These are phyloP conservation scores for Rotaria sp. DNA, from an alignment of 2,888 invertebrate genomes.

Conservation along the genomic window DNA sequence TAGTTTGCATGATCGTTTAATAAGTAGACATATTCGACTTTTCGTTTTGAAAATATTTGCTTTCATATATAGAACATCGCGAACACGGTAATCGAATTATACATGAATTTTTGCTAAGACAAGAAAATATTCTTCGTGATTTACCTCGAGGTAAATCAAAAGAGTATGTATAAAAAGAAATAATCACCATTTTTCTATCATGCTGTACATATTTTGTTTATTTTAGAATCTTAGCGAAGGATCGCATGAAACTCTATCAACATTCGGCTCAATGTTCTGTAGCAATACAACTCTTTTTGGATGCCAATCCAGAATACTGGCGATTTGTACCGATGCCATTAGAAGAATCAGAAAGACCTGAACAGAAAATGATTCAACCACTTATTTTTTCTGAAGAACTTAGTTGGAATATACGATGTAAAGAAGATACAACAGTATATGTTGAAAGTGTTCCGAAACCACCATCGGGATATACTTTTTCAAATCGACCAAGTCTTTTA, in stretches of 20 bases:
- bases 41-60: neutral
- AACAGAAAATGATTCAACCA: neutral
- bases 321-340: neutral
- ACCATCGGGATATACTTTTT: neutral
- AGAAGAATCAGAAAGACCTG: neutral
- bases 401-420: neutral
- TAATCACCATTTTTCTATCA: fast-evolving
- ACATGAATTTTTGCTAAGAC: neutral
- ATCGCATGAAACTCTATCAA: neutral
- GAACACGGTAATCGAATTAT: constrained; percentile 18
- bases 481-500: neutral
- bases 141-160: neutral
- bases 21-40: neutral
- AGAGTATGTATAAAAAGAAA: neutral
- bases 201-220: neutral
- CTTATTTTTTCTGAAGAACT: neutral
- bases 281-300: neutral
- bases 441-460: neutral
- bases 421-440: neutral
- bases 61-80: neutral
- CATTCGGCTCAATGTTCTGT: neutral
- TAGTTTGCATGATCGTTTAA: neutral
- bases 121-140: neutral
- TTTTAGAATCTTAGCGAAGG: neutral
- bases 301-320: neutral